Evolutionary conservation across 2,888 invertebrate species (phyloP), one percentile per base, ranked within the genome.

Genomic region (Boloria euphrosyne): DNA sequence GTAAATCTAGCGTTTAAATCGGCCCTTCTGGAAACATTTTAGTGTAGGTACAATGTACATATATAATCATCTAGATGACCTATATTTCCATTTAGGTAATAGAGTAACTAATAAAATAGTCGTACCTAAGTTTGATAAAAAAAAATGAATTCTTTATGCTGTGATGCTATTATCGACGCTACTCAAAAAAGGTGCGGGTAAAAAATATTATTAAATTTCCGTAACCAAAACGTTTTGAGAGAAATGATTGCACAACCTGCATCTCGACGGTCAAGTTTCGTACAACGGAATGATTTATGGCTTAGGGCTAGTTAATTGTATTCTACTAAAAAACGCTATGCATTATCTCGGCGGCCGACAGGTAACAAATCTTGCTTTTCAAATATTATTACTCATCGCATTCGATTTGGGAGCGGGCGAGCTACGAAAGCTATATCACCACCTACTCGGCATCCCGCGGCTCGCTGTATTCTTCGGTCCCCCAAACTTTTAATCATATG

Each of bases 381-480:
- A 89, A 90, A 91, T 90, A 92, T 87, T 90, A 90, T 90, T 91
- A 92, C 90, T 92, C 92, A 92, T 90, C 92, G 92, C 80, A 87
- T 89, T 89, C 88, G 90, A 90, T 90, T 90, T 90, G 88, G 89
- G 88, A 90, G 83, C 87, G 85, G 83, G 84, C 86, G 83, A 73
- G 75, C 89, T 89, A 87, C 90, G 89, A 88, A 92, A 91, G 90
- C 90, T 92, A 91, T 91, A 92, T 90, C 90, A 90, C 93, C 93
- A 92, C 93, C 93, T 91, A 92, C 90, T 92, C 90, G 90, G 86
- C 86, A 80, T 89, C 91, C 91, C 90, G 90, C 84, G 82, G 90
- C 78, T 90, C 87, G 85, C 84, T 82, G 75, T 79, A 84, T 82
- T 87, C 82, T 87, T 82, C 84, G 84, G 88, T 87, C 86, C 91